phyloP scores from a whole-genome alignment of 2,888 invertebrate genomes.

The Byasa hedistus region DNA sequence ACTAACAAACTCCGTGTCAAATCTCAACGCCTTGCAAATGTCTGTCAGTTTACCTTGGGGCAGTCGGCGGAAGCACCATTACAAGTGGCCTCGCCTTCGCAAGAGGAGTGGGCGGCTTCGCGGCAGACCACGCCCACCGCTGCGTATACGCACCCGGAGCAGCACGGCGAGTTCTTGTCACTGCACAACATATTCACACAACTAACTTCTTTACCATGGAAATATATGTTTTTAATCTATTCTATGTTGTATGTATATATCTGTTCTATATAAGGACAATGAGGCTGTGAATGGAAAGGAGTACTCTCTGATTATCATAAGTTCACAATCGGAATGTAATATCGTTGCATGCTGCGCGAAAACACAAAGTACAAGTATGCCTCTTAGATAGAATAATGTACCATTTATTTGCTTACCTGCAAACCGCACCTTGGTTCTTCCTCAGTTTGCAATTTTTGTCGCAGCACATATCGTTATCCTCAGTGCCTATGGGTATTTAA shows the following conservation, averaged over 20 bases:
- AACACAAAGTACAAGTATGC: too few relatives aligned
- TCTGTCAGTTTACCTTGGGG: conserved; percentile 57
- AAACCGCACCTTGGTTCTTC: conserved; percentile 90
- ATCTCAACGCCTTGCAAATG: too few relatives aligned
- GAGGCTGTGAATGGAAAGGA: too few relatives aligned
- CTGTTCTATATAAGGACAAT: too few relatives aligned
- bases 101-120: conserved; percentile 94
- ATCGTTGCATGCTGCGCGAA: too few relatives aligned
- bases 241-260: too few relatives aligned
- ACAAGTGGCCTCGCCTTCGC: conserved; percentile 94
- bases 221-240: too few relatives aligned
- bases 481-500: conserved; percentile 83
- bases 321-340: too few relatives aligned
- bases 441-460: conserved; percentile 94
- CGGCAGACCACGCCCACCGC: conserved; percentile 90
- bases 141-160: conserved; percentile 94
- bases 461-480: conserved; percentile 96
- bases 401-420: conserved; percentile 80
- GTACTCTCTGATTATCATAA: too few relatives aligned
- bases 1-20: too few relatives aligned
- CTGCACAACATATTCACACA: conserved; percentile 73
- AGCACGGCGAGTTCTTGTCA: conserved; percentile 97
- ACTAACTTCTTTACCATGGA: not conserved
- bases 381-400: not conserved
- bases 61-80: conserved; percentile 84